Conservation (phyloP, 2,888 invertebrate genomes). For the Drosophila putrida region DNA sequence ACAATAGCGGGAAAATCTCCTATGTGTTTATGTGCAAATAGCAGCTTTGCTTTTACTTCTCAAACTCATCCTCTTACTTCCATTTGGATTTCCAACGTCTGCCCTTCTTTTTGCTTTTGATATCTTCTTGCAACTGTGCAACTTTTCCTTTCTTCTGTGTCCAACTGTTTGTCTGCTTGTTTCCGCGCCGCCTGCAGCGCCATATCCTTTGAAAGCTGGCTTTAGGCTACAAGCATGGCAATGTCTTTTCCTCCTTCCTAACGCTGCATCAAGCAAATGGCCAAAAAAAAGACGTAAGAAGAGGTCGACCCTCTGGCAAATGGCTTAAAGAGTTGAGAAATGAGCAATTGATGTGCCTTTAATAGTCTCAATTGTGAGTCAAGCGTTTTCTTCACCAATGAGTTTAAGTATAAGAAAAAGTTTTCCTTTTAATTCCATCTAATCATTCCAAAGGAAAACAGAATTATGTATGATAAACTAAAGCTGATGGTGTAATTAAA, state of each 20-base stretch:
- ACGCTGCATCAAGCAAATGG: not conserved
- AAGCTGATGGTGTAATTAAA: no score
- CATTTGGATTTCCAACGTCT: not conserved
- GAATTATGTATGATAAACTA: no score
- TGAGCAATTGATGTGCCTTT: slow-evolving; percentile 28
- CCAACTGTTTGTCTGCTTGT: slow-evolving; percentile 49
- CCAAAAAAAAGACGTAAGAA: not conserved
- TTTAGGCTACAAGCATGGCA: slow-evolving; percentile 24
- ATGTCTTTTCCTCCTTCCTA: slow-evolving; percentile 25
- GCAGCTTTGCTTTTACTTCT: slow-evolving; percentile 28
- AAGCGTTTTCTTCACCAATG: no score
- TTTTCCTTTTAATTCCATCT: no score
- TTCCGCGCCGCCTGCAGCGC: slow-evolving; percentile 49
- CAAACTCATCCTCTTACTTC: slow-evolving; percentile 3
- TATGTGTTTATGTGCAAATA: slow-evolving; percentile 48
- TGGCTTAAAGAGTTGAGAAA: slow-evolving; percentile 24
- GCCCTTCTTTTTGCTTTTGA: slow-evolving; percentile 22
- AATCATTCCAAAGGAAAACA: no score
- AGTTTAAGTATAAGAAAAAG: no score
- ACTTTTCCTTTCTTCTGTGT: slow-evolving; percentile 27
- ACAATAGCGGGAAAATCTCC: slow-evolving; percentile 40
- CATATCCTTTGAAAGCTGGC: slow-evolving; percentile 41
- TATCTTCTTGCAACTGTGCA: slow-evolving; percentile 38
- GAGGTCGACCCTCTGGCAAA: slow-evolving; percentile 21
- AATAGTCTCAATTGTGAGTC: slow-evolving; percentile 10